phyloP scores from a whole-genome alignment of 2,888 invertebrate species.

The Stenodera caucasica region DNA sequence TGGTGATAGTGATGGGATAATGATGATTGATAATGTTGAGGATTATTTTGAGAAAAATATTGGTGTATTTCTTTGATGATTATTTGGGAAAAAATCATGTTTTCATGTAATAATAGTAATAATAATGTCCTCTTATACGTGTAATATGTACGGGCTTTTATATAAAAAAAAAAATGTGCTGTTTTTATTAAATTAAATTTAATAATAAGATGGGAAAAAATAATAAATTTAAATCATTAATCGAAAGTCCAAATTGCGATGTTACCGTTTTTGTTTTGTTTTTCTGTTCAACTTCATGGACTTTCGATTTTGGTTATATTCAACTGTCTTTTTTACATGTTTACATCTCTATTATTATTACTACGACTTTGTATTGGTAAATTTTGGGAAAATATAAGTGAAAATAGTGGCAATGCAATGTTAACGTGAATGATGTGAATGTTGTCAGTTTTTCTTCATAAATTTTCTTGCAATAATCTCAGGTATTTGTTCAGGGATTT shows the following conservation, averaged over 20 bases:
- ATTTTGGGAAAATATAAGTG: neutral
- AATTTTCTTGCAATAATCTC: slow-evolving; percentile 38
- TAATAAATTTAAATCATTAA: neutral
- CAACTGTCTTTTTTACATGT: slow-evolving; percentile 28
- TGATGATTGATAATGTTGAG: neutral
- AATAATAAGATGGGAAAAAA: neutral
- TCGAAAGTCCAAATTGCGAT: slow-evolving; percentile 8
- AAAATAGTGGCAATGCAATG: slow-evolving; percentile 51
- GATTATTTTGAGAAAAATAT: neutral
- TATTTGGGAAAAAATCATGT: neutral
- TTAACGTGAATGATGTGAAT: slow-evolving; percentile 39
- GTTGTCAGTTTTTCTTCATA: slow-evolving; percentile 29
- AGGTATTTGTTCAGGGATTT: slow-evolving; percentile 41
- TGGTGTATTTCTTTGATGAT: neutral
- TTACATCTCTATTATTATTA: slow-evolving; percentile 15
- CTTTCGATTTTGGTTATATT: slow-evolving; percentile 9
- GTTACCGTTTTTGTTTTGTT: slow-evolving; percentile 2
- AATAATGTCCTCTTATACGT: slow-evolving; percentile 27
- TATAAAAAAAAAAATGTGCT: slow-evolving; percentile 8
- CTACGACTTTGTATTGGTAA: slow-evolving; percentile 24
- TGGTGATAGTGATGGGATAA: neutral
- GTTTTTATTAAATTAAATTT: neutral
- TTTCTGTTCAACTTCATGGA: neutral
- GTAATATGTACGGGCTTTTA: slow-evolving; percentile 28
- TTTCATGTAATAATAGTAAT: slow-evolving; percentile 13